Percentiles rank a stretch among this genome's conserved stretches.
Conservation (phyloP, 2,888 invertebrate species). For the Ischnura elegans region DNA sequence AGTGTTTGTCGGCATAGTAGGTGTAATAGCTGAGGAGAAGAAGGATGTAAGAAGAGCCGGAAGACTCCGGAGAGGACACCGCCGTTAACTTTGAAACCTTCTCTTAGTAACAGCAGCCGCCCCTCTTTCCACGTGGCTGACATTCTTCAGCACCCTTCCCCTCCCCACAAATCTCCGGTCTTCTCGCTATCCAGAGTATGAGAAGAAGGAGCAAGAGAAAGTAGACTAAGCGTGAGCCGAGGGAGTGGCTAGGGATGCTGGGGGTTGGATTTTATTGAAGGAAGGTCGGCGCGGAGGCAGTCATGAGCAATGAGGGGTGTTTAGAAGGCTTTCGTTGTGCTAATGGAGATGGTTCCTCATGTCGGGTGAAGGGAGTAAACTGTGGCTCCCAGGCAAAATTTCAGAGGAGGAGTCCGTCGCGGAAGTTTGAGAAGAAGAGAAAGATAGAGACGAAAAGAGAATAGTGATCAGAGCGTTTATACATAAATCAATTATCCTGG, state of each 20-base stretch:
- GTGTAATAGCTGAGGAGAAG: background rate
- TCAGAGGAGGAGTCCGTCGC: background rate
- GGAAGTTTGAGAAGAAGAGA: background rate
- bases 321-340: background rate
- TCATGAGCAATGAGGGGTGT: slow-evolving; percentile 18
- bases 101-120: background rate
- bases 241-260: background rate
- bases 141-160: background rate
- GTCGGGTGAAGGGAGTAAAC: background rate
- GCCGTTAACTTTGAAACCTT: background rate
- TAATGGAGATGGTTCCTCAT: background rate
- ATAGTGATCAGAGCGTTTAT: too few relatives aligned
- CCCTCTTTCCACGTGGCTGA: background rate
- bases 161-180: background rate
- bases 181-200: background rate
- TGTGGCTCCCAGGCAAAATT: background rate
- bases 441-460: background rate
- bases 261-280: background rate
- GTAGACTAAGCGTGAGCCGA: background rate
- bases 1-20: background rate
- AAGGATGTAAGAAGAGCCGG: background rate
- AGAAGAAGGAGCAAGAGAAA: slow-evolving; percentile 3
- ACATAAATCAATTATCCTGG: too few relatives aligned
- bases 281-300: background rate
- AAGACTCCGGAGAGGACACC: background rate